A percentile compares a stretch with the other conserved stretches of the same genome.
These are phyloP conservation scores for Eledone cirrhosa DNA, from an alignment of 2,888 invertebrate genomes.

Conservation along the genomic window DNA sequence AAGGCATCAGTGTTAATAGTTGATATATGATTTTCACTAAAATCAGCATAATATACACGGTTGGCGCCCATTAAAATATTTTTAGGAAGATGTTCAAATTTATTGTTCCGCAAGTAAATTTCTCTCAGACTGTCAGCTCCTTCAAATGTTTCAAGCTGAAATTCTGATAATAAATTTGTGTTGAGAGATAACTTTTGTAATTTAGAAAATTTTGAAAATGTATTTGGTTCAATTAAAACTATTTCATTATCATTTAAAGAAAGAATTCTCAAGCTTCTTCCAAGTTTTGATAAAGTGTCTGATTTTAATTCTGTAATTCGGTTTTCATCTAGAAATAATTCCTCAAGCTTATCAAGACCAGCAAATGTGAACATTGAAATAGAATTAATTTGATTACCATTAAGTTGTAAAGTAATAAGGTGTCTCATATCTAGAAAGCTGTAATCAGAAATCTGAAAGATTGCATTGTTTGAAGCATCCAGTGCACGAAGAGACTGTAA, in stretches of 20 bases:
- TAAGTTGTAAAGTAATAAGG: not conserved
- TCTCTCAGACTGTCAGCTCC: not conserved
- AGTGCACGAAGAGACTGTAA: not conserved
- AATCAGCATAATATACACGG: not conserved
- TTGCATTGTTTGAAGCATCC: not conserved
- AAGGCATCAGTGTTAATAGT: slow-evolving; percentile 5
- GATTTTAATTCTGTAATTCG: not conserved
- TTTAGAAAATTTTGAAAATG: not conserved
- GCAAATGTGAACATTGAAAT: not conserved
- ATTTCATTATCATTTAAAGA: slow-evolving; percentile 3
- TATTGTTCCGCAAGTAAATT: slow-evolving; percentile 1
- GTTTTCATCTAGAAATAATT: not conserved
- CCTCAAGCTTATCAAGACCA: not conserved
- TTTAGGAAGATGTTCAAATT: not conserved
- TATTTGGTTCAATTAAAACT: slow-evolving; percentile 4
- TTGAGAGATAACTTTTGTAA: not conserved
- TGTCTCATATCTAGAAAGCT: not conserved
- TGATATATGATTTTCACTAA: not conserved
- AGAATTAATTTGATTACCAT: not conserved
- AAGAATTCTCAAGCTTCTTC: not conserved
- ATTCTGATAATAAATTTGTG: not conserved
- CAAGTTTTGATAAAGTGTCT: not conserved
- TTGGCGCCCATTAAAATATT: not conserved
- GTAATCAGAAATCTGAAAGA: not conserved
- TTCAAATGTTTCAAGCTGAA: not conserved